Conservation (phyloP, 2,797 vertebrate genomes). For the Mionectes olivaceus region DNA sequence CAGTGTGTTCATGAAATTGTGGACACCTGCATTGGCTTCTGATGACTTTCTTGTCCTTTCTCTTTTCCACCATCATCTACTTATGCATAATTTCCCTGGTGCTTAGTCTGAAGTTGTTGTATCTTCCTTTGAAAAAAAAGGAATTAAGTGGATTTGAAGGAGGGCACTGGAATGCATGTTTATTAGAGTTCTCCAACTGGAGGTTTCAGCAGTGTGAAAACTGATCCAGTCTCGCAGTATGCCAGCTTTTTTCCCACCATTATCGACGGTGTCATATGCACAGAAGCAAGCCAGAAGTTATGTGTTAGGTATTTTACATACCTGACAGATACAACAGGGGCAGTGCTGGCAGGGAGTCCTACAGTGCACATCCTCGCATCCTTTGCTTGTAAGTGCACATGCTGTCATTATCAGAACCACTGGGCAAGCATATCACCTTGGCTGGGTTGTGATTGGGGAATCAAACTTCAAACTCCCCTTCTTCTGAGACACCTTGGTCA, state of each 20-base stretch:
- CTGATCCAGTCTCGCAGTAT: neutral
- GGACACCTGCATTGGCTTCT: neutral
- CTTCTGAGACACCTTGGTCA: neutral
- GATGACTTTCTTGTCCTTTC: neutral
- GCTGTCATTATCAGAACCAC: neutral
- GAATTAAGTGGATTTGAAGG: neutral
- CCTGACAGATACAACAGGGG: neutral
- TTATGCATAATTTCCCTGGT: neutral
- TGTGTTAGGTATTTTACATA: too few relatives aligned
- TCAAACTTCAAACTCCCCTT: neutral
- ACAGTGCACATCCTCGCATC: accelerated
- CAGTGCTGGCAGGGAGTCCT: neutral
- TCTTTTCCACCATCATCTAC: neutral
- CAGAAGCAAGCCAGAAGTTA: neutral
- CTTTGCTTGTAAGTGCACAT: neutral
- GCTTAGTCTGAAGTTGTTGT: neutral
- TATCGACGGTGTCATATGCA: neutral
- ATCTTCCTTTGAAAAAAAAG: neutral
- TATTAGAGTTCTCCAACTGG: accelerated
- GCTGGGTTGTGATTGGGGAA: neutral
- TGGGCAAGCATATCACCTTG: neutral
- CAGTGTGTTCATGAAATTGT: neutral
- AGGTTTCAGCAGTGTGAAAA: neutral
- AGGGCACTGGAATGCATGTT: neutral
- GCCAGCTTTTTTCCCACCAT: neutral